These are phyloP conservation scores for Palaemon carinicauda DNA, from an alignment of 1,140 invertebrate genomes.

Conservation along the genomic window DNA sequence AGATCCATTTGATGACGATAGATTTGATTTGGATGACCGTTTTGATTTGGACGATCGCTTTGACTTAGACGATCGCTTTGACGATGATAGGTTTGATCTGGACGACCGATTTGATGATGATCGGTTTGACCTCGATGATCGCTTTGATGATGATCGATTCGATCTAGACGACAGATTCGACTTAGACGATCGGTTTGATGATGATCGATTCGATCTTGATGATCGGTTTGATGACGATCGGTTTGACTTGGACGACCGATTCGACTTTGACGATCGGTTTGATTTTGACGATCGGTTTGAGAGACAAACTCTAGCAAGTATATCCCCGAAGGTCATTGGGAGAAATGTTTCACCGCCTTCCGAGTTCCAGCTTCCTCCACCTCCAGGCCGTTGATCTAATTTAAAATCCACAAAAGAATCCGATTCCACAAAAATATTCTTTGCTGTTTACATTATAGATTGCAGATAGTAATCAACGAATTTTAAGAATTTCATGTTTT, in stretches of 20 bases:
- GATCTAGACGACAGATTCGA: constrained; percentile 43
- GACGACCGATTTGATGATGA: constrained; percentile 12
- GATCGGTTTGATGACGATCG: constrained; percentile 34
- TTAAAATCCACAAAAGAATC: too few species aligned
- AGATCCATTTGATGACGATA: constrained; percentile 14
- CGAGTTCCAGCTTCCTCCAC: constrained; percentile 32
- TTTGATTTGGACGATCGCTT: constrained; percentile 16
- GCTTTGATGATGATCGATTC: constrained; percentile 14
- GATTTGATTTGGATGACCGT: constrained; percentile 29
- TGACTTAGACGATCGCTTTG: constrained; percentile 21
- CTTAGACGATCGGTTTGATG: constrained; percentile 20
- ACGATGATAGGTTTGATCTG: background rate
- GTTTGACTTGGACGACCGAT: background rate
- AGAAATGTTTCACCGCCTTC: background rate
- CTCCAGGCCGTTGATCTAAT: background rate
- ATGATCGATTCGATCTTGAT: constrained; percentile 28
- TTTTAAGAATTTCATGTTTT: too few species aligned
- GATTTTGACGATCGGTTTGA: background rate
- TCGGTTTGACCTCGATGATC: constrained; percentile 31
- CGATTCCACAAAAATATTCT: too few species aligned
- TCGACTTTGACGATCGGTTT: background rate
- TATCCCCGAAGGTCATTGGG: background rate
- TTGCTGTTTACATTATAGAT: too few species aligned
- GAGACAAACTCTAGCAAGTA: too few species aligned
- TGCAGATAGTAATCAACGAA: too few species aligned